These are phyloP conservation scores for Omphaloscelis lunosa DNA, from an alignment of 2,888 invertebrate genomes.

Conservation along the genomic window DNA sequence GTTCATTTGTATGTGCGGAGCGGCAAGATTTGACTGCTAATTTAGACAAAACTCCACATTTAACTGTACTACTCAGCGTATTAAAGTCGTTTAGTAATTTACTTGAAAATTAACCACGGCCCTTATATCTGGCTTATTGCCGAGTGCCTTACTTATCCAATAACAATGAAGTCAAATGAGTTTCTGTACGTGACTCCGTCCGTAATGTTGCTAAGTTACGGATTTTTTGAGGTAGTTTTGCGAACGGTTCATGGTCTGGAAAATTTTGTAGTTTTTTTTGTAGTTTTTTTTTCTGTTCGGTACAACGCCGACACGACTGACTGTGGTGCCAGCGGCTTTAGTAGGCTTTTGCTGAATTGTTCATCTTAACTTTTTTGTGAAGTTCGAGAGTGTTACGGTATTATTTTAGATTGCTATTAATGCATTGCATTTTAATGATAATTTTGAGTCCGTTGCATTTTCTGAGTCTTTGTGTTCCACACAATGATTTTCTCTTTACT, in stretches of 20 bases:
- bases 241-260: conserved; percentile 32
- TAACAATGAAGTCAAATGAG: conserved; percentile 70
- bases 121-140: conserved; percentile 65
- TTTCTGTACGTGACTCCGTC: conserved; percentile 59
- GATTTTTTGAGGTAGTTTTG: conserved; percentile 55
- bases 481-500: neutral
- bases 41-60: conserved; percentile 64
- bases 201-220: conserved; percentile 44
- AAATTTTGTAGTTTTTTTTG: conserved; percentile 38
- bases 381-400: neutral
- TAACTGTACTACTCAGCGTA: conserved; percentile 57
- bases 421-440: neutral
- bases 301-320: neutral
- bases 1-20: conserved; percentile 66
- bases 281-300: conserved; percentile 13
- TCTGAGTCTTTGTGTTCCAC: neutral
- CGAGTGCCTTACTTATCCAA: conserved; percentile 60
- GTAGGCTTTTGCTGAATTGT: conserved; percentile 5
- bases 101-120: conserved; percentile 67
- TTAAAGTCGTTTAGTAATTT: conserved; percentile 69
- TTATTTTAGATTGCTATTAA: neutral
- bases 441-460: no score
- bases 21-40: conserved; percentile 63
- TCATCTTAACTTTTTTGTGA: neutral
- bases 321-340: neutral